These are phyloP conservation scores for Hylaea fasciaria DNA, from an alignment of 2,888 invertebrate genomes.

Conservation along the genomic window DNA sequence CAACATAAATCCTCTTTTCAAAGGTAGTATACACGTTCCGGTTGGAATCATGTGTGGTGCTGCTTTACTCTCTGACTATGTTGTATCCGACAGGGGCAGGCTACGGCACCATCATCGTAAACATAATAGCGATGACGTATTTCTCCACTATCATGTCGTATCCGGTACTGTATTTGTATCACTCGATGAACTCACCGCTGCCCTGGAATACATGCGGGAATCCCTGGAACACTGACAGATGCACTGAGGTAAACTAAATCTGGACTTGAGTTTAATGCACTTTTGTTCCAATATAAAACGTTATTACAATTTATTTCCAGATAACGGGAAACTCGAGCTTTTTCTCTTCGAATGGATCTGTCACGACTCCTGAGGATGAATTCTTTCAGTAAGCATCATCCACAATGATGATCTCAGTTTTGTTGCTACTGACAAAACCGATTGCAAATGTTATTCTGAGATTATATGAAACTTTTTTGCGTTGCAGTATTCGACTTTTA, in stretches of 20 bases:
- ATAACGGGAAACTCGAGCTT: constrained; percentile 67
- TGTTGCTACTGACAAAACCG: background rate
- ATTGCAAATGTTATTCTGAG: too few species aligned
- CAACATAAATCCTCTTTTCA: constrained; percentile 92
- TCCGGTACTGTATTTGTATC: constrained; percentile 91
- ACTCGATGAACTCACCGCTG: constrained; percentile 87
- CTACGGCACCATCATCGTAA: constrained; percentile 91
- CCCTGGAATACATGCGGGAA: constrained; percentile 93
- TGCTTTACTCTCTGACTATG: background rate
- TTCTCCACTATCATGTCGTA: constrained; percentile 95
- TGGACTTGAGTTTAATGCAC: constrained; percentile 29
- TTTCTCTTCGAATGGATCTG: constrained; percentile 61
- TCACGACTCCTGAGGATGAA: constrained; percentile 91
- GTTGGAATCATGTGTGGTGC: too few species aligned
- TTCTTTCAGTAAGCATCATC: constrained; percentile 90
- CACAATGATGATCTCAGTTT: background rate
- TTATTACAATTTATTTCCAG: constrained; percentile 51
- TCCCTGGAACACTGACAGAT: constrained; percentile 92
- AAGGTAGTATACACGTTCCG: constrained; percentile 85
- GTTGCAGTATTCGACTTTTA: constrained; percentile 90
- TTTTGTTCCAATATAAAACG: constrained; percentile 4
- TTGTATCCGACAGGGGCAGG: constrained; percentile 88
- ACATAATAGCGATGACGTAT: constrained; percentile 92
- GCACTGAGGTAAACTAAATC: constrained; percentile 83
- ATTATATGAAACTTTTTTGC: constrained; percentile 13